Evolutionary conservation across 1,140 invertebrate species (phyloP), one percentile per base, ranked within the genome.

Genomic region (Megalopta genalis): DNA sequence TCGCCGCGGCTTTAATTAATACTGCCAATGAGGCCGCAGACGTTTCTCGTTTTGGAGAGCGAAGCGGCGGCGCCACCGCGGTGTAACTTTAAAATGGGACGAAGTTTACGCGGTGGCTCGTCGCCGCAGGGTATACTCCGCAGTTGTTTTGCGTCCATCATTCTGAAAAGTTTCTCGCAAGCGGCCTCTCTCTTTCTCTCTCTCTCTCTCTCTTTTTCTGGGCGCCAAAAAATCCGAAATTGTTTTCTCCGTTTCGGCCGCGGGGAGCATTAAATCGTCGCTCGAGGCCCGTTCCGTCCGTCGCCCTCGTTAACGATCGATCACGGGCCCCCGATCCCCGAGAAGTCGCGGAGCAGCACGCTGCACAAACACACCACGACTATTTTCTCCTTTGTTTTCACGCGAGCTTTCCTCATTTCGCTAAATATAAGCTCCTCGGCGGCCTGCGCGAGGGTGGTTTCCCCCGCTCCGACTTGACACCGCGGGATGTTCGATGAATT

Each of bases 141-240:
- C 70, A 72, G 75, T 84, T 83, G 65, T 63, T 52, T 79, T 68
- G 74, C 69, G 68, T 78, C 32, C 74, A 78, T 83, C 80, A 78
- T 70, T 16, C 67, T 57, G 16, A 32, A 23, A 59, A 77, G 72
- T 77, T 67, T 62, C 23, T 4, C 32, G 32, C n/a, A n/a, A n/a
- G n/a, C 32, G 32, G 32, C 32, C 32, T 32, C 32, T 32, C 32
- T 4, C 32, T 32, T 4, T 32, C 32, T 32, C 32, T 32, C 32
- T 4, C 32, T 32, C 32, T 32, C 32, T 46, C 59, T 21, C 21
- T 25, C 52, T 42, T 37, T 32, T 32, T 59, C 63, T 23, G 65
- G 25, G 23, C 66, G 65, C 54, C 54, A 76, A 76, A 57, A 76
- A 69, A 14, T n/a, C 52, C 4, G 49, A 60, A 68, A 68, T 62